These are phyloP conservation scores for Nemotelus pantherinus DNA, from an alignment of 2,888 invertebrate genomes.

Conservation along the genomic window DNA sequence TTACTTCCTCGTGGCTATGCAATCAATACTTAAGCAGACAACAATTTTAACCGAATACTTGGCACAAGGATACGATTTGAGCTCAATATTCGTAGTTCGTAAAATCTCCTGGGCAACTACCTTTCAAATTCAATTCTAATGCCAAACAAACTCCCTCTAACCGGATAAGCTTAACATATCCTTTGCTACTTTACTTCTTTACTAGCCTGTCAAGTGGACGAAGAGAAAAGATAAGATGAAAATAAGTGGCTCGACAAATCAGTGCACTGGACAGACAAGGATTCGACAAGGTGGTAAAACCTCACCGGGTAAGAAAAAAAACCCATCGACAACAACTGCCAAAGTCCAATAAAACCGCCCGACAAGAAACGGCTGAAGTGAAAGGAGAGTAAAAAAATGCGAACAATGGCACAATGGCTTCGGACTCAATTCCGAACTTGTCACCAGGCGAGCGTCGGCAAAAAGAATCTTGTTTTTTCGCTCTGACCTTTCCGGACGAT, in stretches of 20 bases:
- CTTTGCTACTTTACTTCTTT: background rate
- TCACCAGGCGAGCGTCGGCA: background rate
- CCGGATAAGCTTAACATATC: constrained; percentile 1
- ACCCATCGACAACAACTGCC: background rate
- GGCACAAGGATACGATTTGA: no score
- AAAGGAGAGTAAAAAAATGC: background rate
- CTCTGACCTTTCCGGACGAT: constrained; percentile 32
- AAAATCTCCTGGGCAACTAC: no score
- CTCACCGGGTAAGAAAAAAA: background rate
- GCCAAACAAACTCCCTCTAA: background rate
- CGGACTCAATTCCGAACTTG: constrained; percentile 1
- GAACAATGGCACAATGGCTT: constrained; percentile 15
- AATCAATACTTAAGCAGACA: no score
- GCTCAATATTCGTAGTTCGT: no score
- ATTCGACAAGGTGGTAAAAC: constrained; percentile 4
- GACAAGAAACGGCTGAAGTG: background rate
- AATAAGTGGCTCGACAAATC: background rate
- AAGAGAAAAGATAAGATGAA: background rate
- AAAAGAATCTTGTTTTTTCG: constrained; percentile 7
- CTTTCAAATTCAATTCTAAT: no score
- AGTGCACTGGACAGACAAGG: constrained; percentile 2
- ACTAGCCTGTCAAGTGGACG: background rate
- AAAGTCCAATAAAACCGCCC: no score
- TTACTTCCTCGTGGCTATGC: no score
- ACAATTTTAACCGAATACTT: no score